Percentiles rank a stretch among this genome's conserved stretches.
phyloP scores from a whole-genome alignment of 2,113 vertebrate species.

The Cinclus mexicanus region DNA sequence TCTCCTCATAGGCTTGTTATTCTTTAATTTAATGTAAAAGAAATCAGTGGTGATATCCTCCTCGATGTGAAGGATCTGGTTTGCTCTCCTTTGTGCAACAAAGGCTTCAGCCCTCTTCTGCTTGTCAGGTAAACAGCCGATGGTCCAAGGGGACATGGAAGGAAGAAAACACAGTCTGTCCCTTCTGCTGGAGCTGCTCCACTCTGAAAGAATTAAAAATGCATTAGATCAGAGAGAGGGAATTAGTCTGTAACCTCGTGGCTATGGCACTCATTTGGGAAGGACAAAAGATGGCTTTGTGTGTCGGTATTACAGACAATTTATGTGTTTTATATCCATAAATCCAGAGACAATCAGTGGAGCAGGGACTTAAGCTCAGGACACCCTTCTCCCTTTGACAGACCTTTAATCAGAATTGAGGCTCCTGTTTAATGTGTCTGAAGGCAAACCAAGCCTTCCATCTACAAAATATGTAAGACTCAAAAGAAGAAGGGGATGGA shows the following conservation, averaged over 20 bases:
- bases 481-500: background rate
- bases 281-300: slow-evolving; percentile 41
- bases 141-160: background rate
- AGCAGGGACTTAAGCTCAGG: background rate
- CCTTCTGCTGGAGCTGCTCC: slow-evolving; percentile 22
- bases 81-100: background rate
- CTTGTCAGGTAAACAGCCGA: slow-evolving; percentile 16
- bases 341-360: slow-evolving; percentile 13
- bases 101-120: background rate
- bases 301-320: background rate
- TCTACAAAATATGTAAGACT: background rate
- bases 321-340: slow-evolving; percentile 15
- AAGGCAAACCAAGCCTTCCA: background rate
- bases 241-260: slow-evolving; percentile 21
- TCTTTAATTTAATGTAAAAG: background rate
- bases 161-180: slow-evolving; percentile 24
- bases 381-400: background rate
- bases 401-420: background rate
- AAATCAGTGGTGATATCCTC: background rate
- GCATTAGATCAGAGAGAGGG: slow-evolving; percentile 52
- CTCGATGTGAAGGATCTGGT: background rate
- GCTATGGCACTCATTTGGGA: background rate
- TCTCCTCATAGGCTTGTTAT: background rate
- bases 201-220: slow-evolving; percentile 64
- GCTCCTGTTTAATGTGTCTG: background rate